Conservation (phyloP, 2,113 vertebrate genomes). For the Menura novaehollandiae region DNA sequence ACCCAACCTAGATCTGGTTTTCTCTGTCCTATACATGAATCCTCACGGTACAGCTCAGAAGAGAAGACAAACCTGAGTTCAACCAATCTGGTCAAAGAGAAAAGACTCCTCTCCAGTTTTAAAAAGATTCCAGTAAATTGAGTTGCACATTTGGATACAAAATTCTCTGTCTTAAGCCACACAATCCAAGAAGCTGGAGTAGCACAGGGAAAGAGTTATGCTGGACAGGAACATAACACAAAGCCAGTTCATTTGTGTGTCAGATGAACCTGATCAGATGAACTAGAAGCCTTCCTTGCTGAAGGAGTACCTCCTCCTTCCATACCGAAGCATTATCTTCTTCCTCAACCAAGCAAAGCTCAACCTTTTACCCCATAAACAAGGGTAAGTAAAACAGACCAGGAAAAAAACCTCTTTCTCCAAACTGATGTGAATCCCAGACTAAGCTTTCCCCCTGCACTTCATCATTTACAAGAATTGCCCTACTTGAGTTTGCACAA, state of each 20-base stretch:
- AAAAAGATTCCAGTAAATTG: neutral
- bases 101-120: neutral
- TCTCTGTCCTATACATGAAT: neutral
- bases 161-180: neutral
- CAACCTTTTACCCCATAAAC: neutral
- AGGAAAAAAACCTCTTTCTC: neutral
- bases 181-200: neutral
- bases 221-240: neutral
- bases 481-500: neutral
- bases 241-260: neutral
- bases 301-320: neutral
- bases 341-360: neutral
- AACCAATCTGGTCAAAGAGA: neutral
- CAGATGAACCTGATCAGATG: neutral
- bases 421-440: neutral
- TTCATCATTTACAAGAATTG: neutral
- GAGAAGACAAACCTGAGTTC: neutral
- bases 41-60: neutral
- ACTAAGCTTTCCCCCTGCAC: neutral
- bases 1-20: neutral
- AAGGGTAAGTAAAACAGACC: neutral
- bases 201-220: neutral
- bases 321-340: neutral
- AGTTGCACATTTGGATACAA: neutral
- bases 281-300: neutral